Evolutionary conservation across 2,113 vertebrate genomes (phyloP).

Genomic region (Cochlearius cochlearius): DNA sequence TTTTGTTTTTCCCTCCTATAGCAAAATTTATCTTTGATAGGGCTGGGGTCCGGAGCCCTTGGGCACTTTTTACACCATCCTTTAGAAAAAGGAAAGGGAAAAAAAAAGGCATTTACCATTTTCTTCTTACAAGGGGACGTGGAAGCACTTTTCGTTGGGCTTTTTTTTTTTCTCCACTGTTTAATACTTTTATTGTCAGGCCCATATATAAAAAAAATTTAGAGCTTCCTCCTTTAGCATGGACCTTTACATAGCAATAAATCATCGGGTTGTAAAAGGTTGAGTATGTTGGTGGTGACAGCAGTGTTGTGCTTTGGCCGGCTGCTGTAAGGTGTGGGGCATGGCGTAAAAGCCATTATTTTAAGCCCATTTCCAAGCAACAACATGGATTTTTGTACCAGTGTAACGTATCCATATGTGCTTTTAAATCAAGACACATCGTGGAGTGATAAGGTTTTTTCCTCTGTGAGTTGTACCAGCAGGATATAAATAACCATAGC

Average conservation of each 20-base stretch:
- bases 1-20: accelerated
- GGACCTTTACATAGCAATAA: background rate
- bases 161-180: background rate
- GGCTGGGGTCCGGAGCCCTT: background rate
- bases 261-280: background rate
- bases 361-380: background rate
- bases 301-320: background rate
- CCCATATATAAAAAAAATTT: accelerated
- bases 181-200: background rate
- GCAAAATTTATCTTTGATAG: background rate
- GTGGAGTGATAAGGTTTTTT: background rate
- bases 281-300: background rate
- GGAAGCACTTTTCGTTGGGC: background rate
- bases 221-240: background rate
- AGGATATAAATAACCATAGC: background rate
- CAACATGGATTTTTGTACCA: background rate
- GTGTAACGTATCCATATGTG: accelerated
- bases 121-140: background rate
- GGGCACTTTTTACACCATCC: background rate
- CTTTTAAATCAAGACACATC: background rate
- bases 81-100: background rate
- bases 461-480: background rate
- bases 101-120: background rate
- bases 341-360: accelerated
- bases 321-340: background rate